Evolutionary conservation across 2,113 vertebrate genomes (phyloP), one percentile per base, ranked within the genome.

Genomic region (Ellobius talpinus): DNA sequence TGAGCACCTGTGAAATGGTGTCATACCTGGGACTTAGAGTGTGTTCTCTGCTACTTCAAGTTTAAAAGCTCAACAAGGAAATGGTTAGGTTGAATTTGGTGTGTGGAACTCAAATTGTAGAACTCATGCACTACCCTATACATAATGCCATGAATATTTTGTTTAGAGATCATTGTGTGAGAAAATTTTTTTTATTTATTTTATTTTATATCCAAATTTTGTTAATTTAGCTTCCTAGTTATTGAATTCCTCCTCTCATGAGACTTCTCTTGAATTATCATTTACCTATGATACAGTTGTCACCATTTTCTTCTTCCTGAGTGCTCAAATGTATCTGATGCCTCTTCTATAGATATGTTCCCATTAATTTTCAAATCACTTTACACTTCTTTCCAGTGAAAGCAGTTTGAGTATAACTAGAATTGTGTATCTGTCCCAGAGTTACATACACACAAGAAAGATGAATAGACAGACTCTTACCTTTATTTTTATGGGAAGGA

Each of bases 391-490:
- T 63, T 42, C 14, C 14, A 29, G 16, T 66, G 55, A 9, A 26
- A 29, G 16, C 3, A 31, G 42, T 76, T 2, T 42, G 3, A 42
- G 0, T 2, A 50, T 29, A 19, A 12, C 2, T 89, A 31, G 14
- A 21, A 13, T 10, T 42, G 6, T 21, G 42, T 31, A 45, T 36
- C 42, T 55, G 55, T 9, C 14, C 4, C 13, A 55, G 33, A 66
- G 11, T 31, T 65, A 21, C 23, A 24, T 74, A 33, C 13, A 31
- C 2, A 2, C 1, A 36, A 5, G 11, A 2, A 36, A 8, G 11
- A 2, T 45, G n/a, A 23, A 66, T 8, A 55, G n/a, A 6, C 2
- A 92, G 17, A 21, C 3, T 33, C n/a, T 84, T 14, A 31, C 31
- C n/a, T 52, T 73, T 66, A 50, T 89, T 84, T 61, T 39, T 5